Conservation (phyloP, 2,888 invertebrate genomes). For the Caenorhabditis becei region DNA sequence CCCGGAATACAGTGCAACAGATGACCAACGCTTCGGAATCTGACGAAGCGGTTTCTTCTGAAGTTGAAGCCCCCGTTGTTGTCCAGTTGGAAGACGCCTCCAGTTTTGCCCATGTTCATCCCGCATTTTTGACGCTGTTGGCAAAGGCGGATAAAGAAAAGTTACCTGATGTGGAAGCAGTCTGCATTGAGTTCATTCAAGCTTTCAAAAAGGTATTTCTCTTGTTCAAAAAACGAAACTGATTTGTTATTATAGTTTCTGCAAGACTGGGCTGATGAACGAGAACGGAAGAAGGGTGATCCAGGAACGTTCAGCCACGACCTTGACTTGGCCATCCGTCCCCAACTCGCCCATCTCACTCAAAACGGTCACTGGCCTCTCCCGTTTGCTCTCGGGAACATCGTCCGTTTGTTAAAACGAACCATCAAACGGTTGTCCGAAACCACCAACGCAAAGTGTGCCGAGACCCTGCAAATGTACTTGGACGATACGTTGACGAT, state of each 20-base stretch:
- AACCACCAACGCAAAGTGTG: slow-evolving; percentile 12
- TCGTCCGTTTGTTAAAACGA: slow-evolving; percentile 74
- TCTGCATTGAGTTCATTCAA: slow-evolving; percentile 72
- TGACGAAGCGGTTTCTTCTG: slow-evolving; percentile 39
- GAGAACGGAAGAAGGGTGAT: slow-evolving; percentile 15
- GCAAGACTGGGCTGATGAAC: slow-evolving; percentile 47
- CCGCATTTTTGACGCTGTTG: slow-evolving; percentile 67
- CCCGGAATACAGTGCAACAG: slow-evolving; percentile 37
- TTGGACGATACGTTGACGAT: slow-evolving; percentile 66
- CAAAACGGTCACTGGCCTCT: slow-evolving; percentile 71
- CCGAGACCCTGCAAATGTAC: slow-evolving; percentile 35
- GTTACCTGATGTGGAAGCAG: slow-evolving; percentile 68
- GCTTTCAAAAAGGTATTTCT: slow-evolving; percentile 57
- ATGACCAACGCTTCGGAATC: slow-evolving; percentile 41
- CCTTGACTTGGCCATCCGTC: slow-evolving; percentile 66
- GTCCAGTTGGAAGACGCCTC: slow-evolving; percentile 51
- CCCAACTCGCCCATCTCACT: slow-evolving; percentile 72
- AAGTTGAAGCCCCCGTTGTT: slow-evolving; percentile 40
- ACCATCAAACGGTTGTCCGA: slow-evolving; percentile 62
- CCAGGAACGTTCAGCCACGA: slow-evolving; percentile 49
- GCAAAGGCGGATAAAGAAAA: slow-evolving; percentile 67
- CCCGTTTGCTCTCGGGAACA: slow-evolving; percentile 78
- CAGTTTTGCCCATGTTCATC: slow-evolving; percentile 62
- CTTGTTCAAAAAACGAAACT: background rate
- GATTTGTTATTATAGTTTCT: slow-evolving; percentile 51